Conservation (phyloP, 1,140 invertebrate genomes). For the Panagrolaimus sp. region DNA sequence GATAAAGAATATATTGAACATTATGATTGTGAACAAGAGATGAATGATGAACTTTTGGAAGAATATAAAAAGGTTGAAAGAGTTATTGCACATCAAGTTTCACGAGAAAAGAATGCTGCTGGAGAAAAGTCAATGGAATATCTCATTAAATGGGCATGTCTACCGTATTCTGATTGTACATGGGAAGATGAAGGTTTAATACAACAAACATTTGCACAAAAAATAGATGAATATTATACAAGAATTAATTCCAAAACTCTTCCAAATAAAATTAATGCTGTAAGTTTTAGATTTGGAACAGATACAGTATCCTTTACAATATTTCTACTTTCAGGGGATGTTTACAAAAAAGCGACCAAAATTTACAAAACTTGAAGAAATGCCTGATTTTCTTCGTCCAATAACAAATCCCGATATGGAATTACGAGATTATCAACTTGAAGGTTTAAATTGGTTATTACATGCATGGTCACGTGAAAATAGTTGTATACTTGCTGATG, state of each 20-base stretch:
- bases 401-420: conserved; percentile 63
- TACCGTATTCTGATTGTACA: conserved; percentile 64
- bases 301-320: no score
- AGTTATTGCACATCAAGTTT: conserved; percentile 68
- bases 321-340: background rate
- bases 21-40: conserved; percentile 86
- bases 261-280: conserved; percentile 74
- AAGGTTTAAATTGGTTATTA: conserved; percentile 64
- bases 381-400: conserved; percentile 79
- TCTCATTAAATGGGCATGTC: conserved; percentile 63
- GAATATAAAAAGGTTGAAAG: conserved; percentile 85
- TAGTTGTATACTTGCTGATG: conserved; percentile 63
- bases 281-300: conserved; percentile 19
- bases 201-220: conserved; percentile 55
- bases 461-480: conserved; percentile 61
- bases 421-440: conserved; percentile 64
- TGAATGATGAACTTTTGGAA: conserved; percentile 80
- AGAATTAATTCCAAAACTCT: conserved; percentile 79
- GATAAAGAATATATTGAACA: conserved; percentile 95
- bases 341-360: conserved; percentile 70
- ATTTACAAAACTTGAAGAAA: conserved; percentile 80
- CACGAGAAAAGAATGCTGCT: conserved; percentile 33
- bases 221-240: conserved; percentile 60
- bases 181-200: conserved; percentile 64
- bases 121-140: conserved; percentile 59